Conservation (phyloP, 2,113 vertebrate species). For the Sprattus sprattus region DNA sequence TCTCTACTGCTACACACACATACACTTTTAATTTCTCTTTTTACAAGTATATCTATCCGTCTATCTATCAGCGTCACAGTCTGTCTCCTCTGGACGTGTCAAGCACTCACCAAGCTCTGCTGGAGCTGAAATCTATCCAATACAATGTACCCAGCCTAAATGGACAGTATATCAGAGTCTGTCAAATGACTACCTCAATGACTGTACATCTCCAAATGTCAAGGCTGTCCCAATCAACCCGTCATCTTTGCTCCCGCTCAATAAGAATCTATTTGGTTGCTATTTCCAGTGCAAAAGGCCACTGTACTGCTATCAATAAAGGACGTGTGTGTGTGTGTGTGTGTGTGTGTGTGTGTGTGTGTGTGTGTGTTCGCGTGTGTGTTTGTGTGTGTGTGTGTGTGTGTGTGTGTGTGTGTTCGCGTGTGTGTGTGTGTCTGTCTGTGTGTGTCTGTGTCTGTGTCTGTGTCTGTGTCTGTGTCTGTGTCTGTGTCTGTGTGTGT, state of each 20-base stretch:
- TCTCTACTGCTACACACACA: not conserved
- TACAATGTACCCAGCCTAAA: not conserved
- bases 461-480: not conserved
- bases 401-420: not conserved
- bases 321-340: constrained; percentile 26
- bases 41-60: not conserved
- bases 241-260: not conserved
- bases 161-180: not conserved
- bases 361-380: constrained; percentile 23
- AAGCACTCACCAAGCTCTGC: not conserved
- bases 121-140: not conserved
- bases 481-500: not conserved
- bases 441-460: not conserved
- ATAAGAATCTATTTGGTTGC: not conserved
- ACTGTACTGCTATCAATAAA: not conserved
- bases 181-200: not conserved
- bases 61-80: not conserved
- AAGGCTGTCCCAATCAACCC: not conserved
- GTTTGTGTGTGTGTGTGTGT: constrained; percentile 15
- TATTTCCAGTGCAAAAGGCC: not conserved
- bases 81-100: not conserved
- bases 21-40: not conserved
- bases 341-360: constrained; percentile 20
- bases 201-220: not conserved
- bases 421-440: not conserved